Conservation (phyloP, 2,888 invertebrate species). For the Eucriotettix oculatus region DNA sequence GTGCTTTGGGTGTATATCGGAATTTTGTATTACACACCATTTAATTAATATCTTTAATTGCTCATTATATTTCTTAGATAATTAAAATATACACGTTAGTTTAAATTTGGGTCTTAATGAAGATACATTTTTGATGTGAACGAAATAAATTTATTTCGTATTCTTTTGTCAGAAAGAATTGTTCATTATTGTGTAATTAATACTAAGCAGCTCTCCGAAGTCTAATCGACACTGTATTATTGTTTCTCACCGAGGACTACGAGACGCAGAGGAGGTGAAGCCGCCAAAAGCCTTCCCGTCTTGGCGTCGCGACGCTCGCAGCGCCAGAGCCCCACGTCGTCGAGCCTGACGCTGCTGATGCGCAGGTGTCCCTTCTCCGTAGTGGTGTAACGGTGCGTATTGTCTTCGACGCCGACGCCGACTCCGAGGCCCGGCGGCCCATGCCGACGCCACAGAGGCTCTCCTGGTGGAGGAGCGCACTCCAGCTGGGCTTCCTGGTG, state of each 20-base stretch:
- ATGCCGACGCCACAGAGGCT: not conserved
- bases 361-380: not conserved
- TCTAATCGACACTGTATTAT: no score
- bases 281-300: not conserved
- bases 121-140: no score
- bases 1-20: no score
- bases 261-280: not conserved
- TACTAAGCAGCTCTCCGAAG: no score
- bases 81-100: no score
- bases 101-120: no score
- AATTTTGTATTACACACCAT: no score
- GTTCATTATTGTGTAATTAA: no score
- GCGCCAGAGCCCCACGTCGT: slow-evolving; percentile 1
- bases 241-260: not conserved
- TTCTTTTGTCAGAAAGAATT: no score
- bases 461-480: not conserved
- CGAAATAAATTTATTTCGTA: no score
- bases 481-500: not conserved
- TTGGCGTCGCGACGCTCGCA: not conserved
- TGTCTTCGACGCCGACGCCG: not conserved
- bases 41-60: no score
- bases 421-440: not conserved
- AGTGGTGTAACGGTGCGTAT: not conserved
- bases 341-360: not conserved
- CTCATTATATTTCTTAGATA: no score